These are phyloP conservation scores for Larimichthys crocea DNA, from an alignment of 2,113 vertebrate genomes.

Conservation along the genomic window DNA sequence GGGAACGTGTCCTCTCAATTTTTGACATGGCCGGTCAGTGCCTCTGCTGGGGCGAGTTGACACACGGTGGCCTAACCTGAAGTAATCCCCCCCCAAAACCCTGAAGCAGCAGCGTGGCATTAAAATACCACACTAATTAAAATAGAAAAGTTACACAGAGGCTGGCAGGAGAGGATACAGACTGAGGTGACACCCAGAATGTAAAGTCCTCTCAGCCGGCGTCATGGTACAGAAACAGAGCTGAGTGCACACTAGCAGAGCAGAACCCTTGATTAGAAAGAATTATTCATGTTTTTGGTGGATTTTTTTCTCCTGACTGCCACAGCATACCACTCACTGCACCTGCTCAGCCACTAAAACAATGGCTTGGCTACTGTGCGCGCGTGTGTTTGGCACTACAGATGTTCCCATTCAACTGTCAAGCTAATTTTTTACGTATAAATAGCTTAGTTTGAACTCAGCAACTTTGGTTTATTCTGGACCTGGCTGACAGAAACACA, in stretches of 20 bases:
- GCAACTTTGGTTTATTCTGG: slow-evolving; percentile 43
- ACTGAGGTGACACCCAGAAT: slow-evolving; percentile 52
- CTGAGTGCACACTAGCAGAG: slow-evolving; percentile 28
- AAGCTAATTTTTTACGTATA: slow-evolving; percentile 46
- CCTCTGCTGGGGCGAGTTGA: slow-evolving; percentile 15
- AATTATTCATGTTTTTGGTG: slow-evolving; percentile 51
- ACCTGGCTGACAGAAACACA: slow-evolving; percentile 44
- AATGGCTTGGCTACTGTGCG: slow-evolving; percentile 14
- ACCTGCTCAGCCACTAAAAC: slow-evolving; percentile 53
- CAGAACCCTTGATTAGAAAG: slow-evolving; percentile 54
- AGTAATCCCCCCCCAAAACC: slow-evolving; percentile 52
- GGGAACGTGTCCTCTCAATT: slow-evolving; percentile 13
- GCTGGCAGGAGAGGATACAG: slow-evolving; percentile 37
- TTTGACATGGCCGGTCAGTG: background rate
- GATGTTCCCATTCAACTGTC: slow-evolving; percentile 58
- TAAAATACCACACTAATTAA: slow-evolving; percentile 64
- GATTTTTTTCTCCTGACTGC: slow-evolving; percentile 1
- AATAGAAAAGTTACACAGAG: slow-evolving; percentile 46
- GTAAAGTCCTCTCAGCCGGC: slow-evolving; percentile 33
- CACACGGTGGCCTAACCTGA: slow-evolving; percentile 33
- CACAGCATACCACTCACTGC: slow-evolving; percentile 24
- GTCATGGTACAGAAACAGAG: slow-evolving; percentile 28
- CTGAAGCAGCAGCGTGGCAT: slow-evolving; percentile 51
- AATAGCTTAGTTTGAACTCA: slow-evolving; percentile 38
- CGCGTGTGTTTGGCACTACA: slow-evolving; percentile 15